phyloP scores from a whole-genome alignment of 2,113 vertebrate genomes.

The Baryphthengus martii region DNA sequence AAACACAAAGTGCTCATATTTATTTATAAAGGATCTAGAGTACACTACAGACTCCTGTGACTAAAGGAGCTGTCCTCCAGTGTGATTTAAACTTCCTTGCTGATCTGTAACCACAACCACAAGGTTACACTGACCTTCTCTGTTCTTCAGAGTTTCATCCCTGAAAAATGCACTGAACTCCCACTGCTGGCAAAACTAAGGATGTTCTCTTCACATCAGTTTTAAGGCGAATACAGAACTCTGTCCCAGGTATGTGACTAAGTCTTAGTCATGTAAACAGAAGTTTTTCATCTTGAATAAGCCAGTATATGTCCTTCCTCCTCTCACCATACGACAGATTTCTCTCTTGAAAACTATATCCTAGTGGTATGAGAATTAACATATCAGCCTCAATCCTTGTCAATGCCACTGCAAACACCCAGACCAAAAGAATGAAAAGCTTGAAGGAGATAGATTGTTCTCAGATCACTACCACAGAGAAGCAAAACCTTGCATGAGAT shows the following conservation, averaged over 20 bases:
- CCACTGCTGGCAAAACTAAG: constrained; percentile 53
- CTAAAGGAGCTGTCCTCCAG: constrained; percentile 65
- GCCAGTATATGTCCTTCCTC: constrained; percentile 1
- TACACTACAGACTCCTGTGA: constrained; percentile 55
- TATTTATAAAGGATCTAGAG: constrained; percentile 49
- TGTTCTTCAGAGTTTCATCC: constrained; percentile 71
- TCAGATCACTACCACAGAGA: not conserved
- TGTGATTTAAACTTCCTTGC: constrained; percentile 68
- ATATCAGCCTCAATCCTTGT: not conserved
- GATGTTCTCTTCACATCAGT: constrained; percentile 53
- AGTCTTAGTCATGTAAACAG: constrained; percentile 73
- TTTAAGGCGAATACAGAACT: constrained; percentile 57
- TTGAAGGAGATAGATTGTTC: not conserved
- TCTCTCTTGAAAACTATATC: not conserved
- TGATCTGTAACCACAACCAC: constrained; percentile 72
- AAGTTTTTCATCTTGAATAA: constrained; percentile 63
- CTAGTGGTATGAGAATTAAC: not conserved
- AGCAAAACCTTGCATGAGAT: not conserved
- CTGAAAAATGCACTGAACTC: constrained; percentile 71
- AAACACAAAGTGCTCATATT: constrained; percentile 39
- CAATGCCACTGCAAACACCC: not conserved
- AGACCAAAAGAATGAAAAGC: constrained; percentile 27
- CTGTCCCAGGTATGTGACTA: constrained; percentile 74
- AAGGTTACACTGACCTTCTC: constrained; percentile 73
- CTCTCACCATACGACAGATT: not conserved